A percentile compares a stretch with the other conserved stretches of the same genome.
Conservation (phyloP, 2,888 invertebrate genomes). For the Myopa testacea region DNA sequence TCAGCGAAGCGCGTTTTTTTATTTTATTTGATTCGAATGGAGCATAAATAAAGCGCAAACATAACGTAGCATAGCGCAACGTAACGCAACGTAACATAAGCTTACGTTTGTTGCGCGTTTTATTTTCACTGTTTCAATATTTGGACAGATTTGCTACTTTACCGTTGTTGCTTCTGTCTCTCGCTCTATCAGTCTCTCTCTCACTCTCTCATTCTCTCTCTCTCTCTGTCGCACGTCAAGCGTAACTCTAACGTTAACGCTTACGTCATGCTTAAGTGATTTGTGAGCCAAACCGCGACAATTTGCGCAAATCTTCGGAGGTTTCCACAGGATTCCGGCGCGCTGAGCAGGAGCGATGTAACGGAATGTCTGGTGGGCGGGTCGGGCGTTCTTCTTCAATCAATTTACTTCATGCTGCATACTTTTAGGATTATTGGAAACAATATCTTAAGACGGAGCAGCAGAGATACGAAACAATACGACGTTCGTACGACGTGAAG, state of each 20-base stretch:
- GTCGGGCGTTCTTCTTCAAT: neutral
- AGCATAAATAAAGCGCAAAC: neutral
- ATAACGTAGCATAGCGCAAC: neutral
- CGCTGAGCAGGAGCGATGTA: neutral
- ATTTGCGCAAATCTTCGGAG: constrained; percentile 18
- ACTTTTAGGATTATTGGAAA: constrained; percentile 6
- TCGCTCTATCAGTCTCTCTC: neutral
- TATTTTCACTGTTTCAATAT: neutral
- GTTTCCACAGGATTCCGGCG: neutral
- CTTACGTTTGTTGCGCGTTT: neutral
- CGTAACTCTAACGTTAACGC: neutral
- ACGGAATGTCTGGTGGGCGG: neutral
- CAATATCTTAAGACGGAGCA: neutral
- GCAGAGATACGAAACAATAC: neutral
- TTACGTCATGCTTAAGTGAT: constrained; percentile 6
- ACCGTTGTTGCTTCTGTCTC: neutral
- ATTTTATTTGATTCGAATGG: too few species aligned
- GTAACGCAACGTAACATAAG: neutral
- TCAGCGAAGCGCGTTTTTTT: neutral
- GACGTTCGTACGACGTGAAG: neutral
- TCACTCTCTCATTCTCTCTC: neutral
- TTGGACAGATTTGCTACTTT: neutral
- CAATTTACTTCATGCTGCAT: constrained; percentile 8
- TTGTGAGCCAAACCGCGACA: constrained; percentile 18
- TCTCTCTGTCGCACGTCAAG: neutral